Conservation (phyloP, 1,140 invertebrate genomes). For the Sinella curviseta region DNA sequence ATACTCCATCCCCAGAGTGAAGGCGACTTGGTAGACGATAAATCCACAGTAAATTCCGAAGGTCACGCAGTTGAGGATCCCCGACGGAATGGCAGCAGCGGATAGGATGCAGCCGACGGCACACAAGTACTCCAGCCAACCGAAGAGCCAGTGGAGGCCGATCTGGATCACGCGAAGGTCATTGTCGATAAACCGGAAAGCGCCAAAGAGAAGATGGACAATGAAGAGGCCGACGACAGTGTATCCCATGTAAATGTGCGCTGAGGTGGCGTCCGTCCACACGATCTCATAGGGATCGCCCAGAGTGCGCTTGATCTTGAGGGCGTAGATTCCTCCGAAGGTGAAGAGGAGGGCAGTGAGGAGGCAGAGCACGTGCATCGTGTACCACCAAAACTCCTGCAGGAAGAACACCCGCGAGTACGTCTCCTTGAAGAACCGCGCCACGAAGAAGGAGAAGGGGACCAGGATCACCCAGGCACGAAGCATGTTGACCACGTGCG, state of each 20-base stretch:
- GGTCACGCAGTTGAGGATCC: background rate
- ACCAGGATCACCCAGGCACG: conserved; percentile 25
- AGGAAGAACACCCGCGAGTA: conserved; percentile 29
- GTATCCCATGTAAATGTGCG: background rate
- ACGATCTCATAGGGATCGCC: background rate
- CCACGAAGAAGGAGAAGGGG: conserved; percentile 22
- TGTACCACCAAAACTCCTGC: conserved; percentile 35
- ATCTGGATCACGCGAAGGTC: background rate
- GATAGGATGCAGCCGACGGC: background rate
- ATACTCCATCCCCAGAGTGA: background rate
- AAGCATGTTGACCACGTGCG: conserved; percentile 22
- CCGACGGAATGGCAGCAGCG: background rate
- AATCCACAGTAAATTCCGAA: background rate
- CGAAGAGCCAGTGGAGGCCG: conserved; percentile 16
- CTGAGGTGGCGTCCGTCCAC: background rate
- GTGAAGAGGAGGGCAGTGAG: conserved; percentile 20
- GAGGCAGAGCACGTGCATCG: conserved; percentile 21
- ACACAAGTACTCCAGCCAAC: conserved; percentile 21
- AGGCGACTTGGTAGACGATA: background rate
- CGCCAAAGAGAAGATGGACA: background rate
- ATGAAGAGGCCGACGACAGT: background rate
- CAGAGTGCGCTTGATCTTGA: background rate
- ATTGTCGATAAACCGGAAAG: background rate
- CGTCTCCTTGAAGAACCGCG: conserved; percentile 32
- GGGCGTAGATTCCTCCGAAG: background rate